Conservation (phyloP, 2,113 vertebrate species). For the Merops nubicus region DNA sequence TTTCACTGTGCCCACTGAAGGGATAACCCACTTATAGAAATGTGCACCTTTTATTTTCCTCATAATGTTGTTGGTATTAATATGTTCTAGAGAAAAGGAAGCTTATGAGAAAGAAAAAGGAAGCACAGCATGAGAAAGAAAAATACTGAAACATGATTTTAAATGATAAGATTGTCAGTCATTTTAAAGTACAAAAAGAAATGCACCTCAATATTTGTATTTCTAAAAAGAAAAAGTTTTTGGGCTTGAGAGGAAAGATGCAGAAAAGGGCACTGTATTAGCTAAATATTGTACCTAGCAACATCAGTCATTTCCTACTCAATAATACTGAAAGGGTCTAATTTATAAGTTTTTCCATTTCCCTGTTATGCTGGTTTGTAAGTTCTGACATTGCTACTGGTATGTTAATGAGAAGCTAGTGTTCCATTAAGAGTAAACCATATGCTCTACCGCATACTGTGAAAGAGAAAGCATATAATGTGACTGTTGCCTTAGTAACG, state of each 20-base stretch:
- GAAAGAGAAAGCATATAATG: conserved; percentile 90
- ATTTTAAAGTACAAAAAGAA: conserved; percentile 55
- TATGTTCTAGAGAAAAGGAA: conserved; percentile 37
- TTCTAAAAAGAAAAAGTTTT: conserved; percentile 65
- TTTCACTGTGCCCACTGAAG: not conserved
- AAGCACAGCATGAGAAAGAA: conserved; percentile 3
- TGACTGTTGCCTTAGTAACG: conserved; percentile 97
- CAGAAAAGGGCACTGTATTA: conserved; percentile 78
- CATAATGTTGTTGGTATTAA: not conserved
- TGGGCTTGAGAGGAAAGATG: conserved; percentile 64
- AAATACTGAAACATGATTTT: conserved; percentile 40
- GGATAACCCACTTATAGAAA: not conserved
- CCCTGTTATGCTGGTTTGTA: conserved; percentile 83
- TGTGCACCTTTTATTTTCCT: not conserved
- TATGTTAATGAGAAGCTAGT: conserved; percentile 90
- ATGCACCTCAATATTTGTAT: conserved; percentile 71
- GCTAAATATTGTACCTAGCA: conserved; percentile 82
- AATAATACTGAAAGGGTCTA: conserved; percentile 82
- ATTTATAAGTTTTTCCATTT: conserved; percentile 84
- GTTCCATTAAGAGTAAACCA: conserved; percentile 88
- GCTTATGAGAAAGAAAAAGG: conserved; percentile 54
- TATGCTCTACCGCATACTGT: conserved; percentile 88
- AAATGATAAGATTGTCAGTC: conserved; percentile 56
- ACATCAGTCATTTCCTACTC: conserved; percentile 83
- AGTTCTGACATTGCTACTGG: conserved; percentile 87